phyloP scores from a whole-genome alignment of 2,797 vertebrate genomes.

The Thalassophryne amazonica region DNA sequence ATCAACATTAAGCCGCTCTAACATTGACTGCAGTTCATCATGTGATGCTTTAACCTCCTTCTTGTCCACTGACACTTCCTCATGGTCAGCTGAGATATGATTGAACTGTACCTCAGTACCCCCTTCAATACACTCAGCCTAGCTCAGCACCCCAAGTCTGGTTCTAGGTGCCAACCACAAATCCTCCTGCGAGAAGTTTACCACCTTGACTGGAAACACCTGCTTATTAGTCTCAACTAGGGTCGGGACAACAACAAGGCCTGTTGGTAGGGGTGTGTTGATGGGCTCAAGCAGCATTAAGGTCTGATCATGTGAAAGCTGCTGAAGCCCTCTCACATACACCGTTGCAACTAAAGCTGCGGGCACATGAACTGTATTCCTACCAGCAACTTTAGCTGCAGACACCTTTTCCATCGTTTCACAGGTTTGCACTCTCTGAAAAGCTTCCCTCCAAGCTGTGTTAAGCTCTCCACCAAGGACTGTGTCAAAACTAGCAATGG shows the following conservation, averaged over 20 bases:
- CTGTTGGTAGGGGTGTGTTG: too few species aligned
- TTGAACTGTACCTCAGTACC: not conserved
- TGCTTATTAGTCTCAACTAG: too few species aligned
- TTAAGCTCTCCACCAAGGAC: too few species aligned
- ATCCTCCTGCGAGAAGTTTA: too few species aligned
- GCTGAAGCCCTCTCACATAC: not conserved
- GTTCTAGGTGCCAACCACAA: not conserved
- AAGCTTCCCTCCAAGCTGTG: not conserved
- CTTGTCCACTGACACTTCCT: not conserved
- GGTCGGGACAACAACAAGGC: too few species aligned
- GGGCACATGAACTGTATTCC: not conserved
- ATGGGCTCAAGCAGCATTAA: too few species aligned
- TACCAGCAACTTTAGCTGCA: not conserved
- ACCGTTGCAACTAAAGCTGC: not conserved
- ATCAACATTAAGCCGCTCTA: not conserved
- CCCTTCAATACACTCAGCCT: not conserved
- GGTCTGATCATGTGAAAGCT: too few species aligned
- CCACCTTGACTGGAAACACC: too few species aligned
- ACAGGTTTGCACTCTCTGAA: not conserved
- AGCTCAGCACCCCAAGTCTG: not conserved
- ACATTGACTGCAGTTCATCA: not conserved
- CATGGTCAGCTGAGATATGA: not conserved
- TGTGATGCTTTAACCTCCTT: not conserved
- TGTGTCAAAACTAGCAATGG: not conserved
- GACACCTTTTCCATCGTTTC: not conserved